phyloP scores from a whole-genome alignment of 2,113 vertebrate genomes.

The Hepsetus odoe region DNA sequence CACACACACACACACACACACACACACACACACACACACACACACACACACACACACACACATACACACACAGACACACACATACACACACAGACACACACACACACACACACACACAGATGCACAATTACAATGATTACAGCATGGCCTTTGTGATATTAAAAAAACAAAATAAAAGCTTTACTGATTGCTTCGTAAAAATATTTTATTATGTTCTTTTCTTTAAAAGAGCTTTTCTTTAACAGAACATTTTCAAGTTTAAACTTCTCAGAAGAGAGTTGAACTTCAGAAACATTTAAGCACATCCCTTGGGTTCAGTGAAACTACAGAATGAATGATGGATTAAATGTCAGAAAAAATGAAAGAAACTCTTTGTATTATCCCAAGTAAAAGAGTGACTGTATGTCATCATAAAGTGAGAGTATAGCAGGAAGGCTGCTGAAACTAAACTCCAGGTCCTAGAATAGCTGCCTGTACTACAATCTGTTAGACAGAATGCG shows the following conservation, averaged over 20 bases:
- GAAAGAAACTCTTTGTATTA: neutral
- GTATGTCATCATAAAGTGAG: too few relatives aligned
- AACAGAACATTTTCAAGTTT: neutral
- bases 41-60: conserved; percentile 33
- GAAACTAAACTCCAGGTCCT: too few relatives aligned
- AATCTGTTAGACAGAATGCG: too few relatives aligned
- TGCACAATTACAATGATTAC: neutral
- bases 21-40: conserved; percentile 28
- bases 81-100: conserved; percentile 30
- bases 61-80: conserved; percentile 24
- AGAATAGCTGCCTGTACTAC: too few relatives aligned
- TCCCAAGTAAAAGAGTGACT: neutral
- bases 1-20: conserved; percentile 11
- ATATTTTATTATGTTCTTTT: neutral
- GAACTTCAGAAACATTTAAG: neutral
- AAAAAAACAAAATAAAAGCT: neutral
- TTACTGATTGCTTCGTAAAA: neutral
- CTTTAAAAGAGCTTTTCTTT: neutral
- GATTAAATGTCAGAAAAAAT: neutral
- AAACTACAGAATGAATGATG: neutral
- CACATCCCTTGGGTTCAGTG: neutral
- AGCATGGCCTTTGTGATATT: conserved; percentile 13
- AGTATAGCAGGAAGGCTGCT: too few relatives aligned
- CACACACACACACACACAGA: conserved; percentile 21
- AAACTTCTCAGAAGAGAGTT: neutral